Percentiles rank a stretch among this genome's conserved stretches.
phyloP scores from a whole-genome alignment of 2,113 vertebrate genomes.

The Seriola quinqueradiata region DNA sequence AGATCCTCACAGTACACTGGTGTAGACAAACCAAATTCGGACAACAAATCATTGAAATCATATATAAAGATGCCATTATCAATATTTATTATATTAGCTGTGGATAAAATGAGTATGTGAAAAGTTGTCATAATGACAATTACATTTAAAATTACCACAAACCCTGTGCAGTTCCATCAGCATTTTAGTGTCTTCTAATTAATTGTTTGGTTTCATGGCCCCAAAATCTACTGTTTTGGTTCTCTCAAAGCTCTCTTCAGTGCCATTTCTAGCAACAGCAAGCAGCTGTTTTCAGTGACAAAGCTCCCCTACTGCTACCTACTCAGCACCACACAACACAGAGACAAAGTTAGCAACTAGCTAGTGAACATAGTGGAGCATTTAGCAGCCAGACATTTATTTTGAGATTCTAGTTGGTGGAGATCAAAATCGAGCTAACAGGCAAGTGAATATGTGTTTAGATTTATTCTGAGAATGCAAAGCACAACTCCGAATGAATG shows the following conservation, averaged over 20 bases:
- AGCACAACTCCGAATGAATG: neutral
- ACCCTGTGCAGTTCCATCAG: too few relatives aligned
- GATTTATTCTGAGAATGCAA: neutral
- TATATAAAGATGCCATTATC: too few relatives aligned
- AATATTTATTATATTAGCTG: too few relatives aligned
- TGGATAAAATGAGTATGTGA: too few relatives aligned
- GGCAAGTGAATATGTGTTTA: neutral
- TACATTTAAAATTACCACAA: too few relatives aligned
- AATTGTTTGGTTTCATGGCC: too few relatives aligned
- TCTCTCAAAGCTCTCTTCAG: neutral
- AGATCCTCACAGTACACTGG: neutral
- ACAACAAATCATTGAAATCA: neutral
- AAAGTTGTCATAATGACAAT: too few relatives aligned
- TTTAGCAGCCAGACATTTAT: neutral
- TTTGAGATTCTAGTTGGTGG: neutral
- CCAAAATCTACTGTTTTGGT: neutral
- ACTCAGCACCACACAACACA: neutral
- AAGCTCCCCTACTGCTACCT: neutral
- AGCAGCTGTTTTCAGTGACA: neutral
- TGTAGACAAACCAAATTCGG: neutral
- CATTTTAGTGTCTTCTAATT: too few relatives aligned
- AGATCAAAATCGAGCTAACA: neutral
- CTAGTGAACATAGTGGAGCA: neutral
- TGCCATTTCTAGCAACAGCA: conserved; percentile 15
- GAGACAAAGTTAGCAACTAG: neutral